Evolutionary conservation across 2,888 invertebrate genomes (phyloP), one percentile per base, ranked within the genome.

Genomic region (Stenchaetothrips biformis): DNA sequence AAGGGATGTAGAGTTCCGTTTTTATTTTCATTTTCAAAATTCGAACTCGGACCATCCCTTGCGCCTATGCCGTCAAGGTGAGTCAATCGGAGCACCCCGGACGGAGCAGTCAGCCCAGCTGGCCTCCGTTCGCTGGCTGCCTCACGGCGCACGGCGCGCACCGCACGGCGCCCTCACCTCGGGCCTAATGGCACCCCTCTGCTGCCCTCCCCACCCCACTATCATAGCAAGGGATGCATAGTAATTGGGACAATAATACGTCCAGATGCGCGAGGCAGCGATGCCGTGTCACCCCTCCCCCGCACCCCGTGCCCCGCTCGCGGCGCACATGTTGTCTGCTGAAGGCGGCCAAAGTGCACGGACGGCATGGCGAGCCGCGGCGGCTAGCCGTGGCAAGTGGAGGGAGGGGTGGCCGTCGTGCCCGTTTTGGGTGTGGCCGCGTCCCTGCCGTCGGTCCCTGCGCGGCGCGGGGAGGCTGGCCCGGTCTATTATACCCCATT

Each of bases 191-290:
- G 53, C 11, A 13, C 16, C 53, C 53, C 53, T 11, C 7, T 16
- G 13, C 21, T 21, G 25, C 67, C 8, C 21, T 7, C 67, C 11
- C 67, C 67, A 11, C 21, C 2, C 67, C 9, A 25, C 67, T 21
- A 74, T 74, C 67, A 74, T 74, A 74, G 67, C 67, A 7, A 74
- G 67, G 21, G 67, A 74, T 74, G 67, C 67, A 74, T 74, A 74
- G 67, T 74, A 74, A 74, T 74, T 74, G 67, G 67, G 21, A 74
- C 67, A 25, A 74, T 74, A 74, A 74, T 74, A 25, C 67, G 67
- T 74, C 67, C 67, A 74, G 67, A 74, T 74, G 67, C 67, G 25
- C 67, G 67, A 8, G 18, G 53, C 53, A 13, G 53, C 67, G 21
- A 37, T 25, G 21, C 67, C 25, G 21, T 74, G 21, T 74, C 25